A percentile compares a stretch with the other conserved stretches of the same genome.
Evolutionary conservation across 64 coral and sea anemone genomes (phyloP).

Genomic region (Stichodactyla mertensii): DNA sequence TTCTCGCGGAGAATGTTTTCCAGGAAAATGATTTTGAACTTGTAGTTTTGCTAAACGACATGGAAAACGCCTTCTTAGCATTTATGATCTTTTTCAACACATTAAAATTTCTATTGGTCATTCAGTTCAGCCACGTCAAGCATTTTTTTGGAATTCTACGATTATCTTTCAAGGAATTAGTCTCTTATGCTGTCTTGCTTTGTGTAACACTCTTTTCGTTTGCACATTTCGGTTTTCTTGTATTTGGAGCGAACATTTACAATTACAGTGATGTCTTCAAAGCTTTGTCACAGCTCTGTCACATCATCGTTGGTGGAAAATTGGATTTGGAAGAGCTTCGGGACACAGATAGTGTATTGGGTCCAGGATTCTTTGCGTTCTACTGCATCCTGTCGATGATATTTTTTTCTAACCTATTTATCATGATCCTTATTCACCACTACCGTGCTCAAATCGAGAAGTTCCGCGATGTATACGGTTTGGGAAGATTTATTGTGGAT

Average conservation of each 20-base stretch:
- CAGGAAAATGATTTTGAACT: slow-evolving; percentile 33
- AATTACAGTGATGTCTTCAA: not conserved
- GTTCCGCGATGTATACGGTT: not conserved
- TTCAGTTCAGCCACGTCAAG: slow-evolving; percentile 27
- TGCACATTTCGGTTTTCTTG: slow-evolving; percentile 29
- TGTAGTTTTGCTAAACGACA: slow-evolving; percentile 23
- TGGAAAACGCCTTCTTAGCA: slow-evolving; percentile 22
- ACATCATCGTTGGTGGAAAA: slow-evolving; percentile 5
- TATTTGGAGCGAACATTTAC: slow-evolving; percentile 17
- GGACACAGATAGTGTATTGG: not conserved
- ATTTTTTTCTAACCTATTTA: slow-evolving; percentile 34
- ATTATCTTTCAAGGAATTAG: not conserved
- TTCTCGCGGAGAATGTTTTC: slow-evolving; percentile 12
- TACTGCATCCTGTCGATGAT: slow-evolving; percentile 11
- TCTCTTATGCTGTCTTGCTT: not conserved
- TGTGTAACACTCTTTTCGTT: slow-evolving; percentile 23
- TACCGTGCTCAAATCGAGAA: not conserved
- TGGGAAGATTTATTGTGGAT: slow-evolving; percentile 33
- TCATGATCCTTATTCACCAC: slow-evolving; percentile 40
- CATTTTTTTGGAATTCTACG: slow-evolving; percentile 27
- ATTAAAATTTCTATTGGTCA: slow-evolving; percentile 22
- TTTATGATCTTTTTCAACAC: slow-evolving; percentile 54
- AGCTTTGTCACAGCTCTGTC: slow-evolving; percentile 11
- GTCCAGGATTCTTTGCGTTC: slow-evolving; percentile 12
- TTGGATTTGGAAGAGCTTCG: not conserved